A percentile compares a stretch with the other conserved stretches of the same genome.
phyloP scores from a whole-genome alignment of 2,888 invertebrate species.

The Hedychridium roseum region DNA sequence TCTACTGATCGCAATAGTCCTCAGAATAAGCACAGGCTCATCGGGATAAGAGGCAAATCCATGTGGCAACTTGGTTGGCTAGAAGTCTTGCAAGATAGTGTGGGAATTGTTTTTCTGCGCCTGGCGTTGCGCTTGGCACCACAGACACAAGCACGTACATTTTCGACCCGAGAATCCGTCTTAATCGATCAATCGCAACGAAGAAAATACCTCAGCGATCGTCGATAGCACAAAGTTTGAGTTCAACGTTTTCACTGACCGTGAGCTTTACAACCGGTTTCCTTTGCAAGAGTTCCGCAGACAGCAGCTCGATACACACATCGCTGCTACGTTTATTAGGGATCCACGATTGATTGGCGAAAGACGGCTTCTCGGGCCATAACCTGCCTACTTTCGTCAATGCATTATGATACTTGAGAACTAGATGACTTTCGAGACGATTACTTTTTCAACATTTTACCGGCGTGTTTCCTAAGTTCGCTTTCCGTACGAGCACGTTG shows the following conservation, averaged over 20 bases:
- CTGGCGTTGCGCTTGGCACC: conserved; percentile 47
- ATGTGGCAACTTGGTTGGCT: conserved; percentile 43
- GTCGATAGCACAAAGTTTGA: too few relatives aligned
- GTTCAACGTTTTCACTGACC: too few relatives aligned
- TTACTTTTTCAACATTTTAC: conserved; percentile 51
- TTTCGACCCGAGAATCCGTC: conserved; percentile 43
- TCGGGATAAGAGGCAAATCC: conserved; percentile 46
- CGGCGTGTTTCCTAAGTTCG: conserved; percentile 54
- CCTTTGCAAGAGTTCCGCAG: conserved; percentile 37
- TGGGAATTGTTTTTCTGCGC: conserved; percentile 63
- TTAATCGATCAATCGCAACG: conserved; percentile 18
- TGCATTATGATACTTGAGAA: conserved; percentile 56
- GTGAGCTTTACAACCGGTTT: conserved; percentile 31
- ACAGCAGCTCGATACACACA: too few relatives aligned
- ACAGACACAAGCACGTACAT: conserved; percentile 57
- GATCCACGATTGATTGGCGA: too few relatives aligned
- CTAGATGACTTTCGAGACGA: conserved; percentile 47
- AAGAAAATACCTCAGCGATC: conserved; percentile 7
- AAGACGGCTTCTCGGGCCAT: conserved; percentile 34
- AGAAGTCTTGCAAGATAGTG: conserved; percentile 57
- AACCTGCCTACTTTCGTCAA: conserved; percentile 57
- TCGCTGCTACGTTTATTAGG: too few relatives aligned
- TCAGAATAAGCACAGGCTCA: conserved; percentile 48
- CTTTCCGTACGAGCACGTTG: conserved; percentile 40
- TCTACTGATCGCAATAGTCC: conserved; percentile 37